Evolutionary conservation across 2,113 vertebrate genomes (phyloP), one percentile per base, ranked within the genome.

Genomic region (Seriola quinqueradiata): DNA sequence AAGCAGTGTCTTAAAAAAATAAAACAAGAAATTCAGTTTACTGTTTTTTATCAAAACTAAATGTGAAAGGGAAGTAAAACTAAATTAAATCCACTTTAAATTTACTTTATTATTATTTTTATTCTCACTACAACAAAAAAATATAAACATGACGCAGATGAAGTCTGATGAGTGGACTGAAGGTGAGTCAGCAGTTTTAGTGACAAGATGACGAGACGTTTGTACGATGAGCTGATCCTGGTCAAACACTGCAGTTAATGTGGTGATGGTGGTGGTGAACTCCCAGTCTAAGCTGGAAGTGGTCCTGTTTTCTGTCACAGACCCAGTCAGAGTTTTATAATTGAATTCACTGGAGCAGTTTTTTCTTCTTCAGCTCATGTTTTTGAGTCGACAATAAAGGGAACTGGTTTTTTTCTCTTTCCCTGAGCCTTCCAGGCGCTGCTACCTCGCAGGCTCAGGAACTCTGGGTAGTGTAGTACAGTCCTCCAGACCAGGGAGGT

Each of bases 381-480:
- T 28, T 28, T 28, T 28, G 28, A 28, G 28, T 28, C 28, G 28
- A 28, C 28, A 28, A 46, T 14, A 14, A 46, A 48, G 46, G 46
- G 16, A 17, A 17, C 13, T 17, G 38, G 4, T 48, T 0, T 0
- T 5, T 16, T 17, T 48, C 14, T 48, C 17, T 17, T 32, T 34
- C 69, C 40, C 72, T 32, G 44, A 21, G 68, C 63, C 65, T 70
- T 34, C 3, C 61, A 67, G 77, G 67, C 21, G 9, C 34, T 17
- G 65, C 19, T 58, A 12, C 38, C 28, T 16, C 44, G 52, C 12
- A 23, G 44, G 13, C 58, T 61, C 10, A 63, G 70, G 86, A 38
- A 69, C 59, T 85, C 72, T 83, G 58, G 87, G 58, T 85, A 70
- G 85, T 76, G 76, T 19, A 32, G 87, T 83, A 10, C 32, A 36